phyloP scores from a whole-genome alignment of 53 echinoderm and acorn worm genomes.

The Temnopleurus reevesii region DNA sequence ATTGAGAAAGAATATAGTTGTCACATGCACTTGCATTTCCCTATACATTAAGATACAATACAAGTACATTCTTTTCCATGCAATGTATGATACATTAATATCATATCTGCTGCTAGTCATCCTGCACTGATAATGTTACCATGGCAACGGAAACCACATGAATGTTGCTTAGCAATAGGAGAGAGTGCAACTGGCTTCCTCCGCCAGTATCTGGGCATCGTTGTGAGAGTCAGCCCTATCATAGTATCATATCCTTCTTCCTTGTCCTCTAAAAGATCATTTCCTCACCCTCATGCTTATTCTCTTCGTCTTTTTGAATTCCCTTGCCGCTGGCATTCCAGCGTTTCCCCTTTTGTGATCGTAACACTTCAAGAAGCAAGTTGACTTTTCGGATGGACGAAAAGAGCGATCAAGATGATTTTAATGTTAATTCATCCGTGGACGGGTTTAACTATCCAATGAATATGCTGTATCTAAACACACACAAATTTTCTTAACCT shows the following conservation, averaged over 20 bases:
- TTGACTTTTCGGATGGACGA: too few relatives aligned
- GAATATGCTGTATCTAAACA: too few relatives aligned
- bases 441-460: too few relatives aligned
- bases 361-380: neutral
- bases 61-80: too few relatives aligned
- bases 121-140: neutral
- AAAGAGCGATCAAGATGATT: too few relatives aligned
- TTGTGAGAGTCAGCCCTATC: constrained; percentile 12
- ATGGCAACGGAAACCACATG: constrained; percentile 37
- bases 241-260: constrained; percentile 24
- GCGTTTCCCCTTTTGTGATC: neutral
- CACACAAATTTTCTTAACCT: too few relatives aligned
- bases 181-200: constrained; percentile 37
- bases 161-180: constrained; percentile 37
- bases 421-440: too few relatives aligned
- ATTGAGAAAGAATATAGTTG: too few relatives aligned
- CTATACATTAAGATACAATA: too few relatives aligned
- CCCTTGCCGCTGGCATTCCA: neutral
- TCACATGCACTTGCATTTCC: too few relatives aligned
- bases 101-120: constrained; percentile 25
- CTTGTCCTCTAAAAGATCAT: constrained; percentile 14
- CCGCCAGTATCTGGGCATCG: neutral
- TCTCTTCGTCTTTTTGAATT: too few relatives aligned
- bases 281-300: neutral
- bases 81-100: neutral